Percentiles rank a stretch among this genome's conserved stretches.
Conservation (phyloP, 2,113 vertebrate species). For the Hipposideros armiger region DNA sequence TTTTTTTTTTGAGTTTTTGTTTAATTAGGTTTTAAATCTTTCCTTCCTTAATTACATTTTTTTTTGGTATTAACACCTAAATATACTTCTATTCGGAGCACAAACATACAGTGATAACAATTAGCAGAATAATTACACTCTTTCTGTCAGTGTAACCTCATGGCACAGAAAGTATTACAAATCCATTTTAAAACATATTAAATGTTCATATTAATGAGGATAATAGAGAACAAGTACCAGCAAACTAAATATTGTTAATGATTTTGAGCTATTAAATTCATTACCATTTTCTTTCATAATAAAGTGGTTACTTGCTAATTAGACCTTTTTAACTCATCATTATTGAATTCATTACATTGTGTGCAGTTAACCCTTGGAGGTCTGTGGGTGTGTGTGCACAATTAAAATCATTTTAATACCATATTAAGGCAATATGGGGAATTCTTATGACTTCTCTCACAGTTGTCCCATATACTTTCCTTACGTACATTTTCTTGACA, state of each 20-base stretch:
- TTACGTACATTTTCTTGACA: slow-evolving; percentile 85
- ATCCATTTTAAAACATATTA: slow-evolving; percentile 95
- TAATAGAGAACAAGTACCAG: slow-evolving; percentile 93
- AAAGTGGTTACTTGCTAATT: slow-evolving; percentile 97
- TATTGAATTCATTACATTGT: slow-evolving; percentile 92
- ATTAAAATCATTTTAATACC: slow-evolving; percentile 86
- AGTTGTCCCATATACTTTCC: slow-evolving; percentile 80
- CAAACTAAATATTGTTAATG: slow-evolving; percentile 96
- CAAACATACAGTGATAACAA: slow-evolving; percentile 91
- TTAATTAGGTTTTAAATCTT: slow-evolving; percentile 90
- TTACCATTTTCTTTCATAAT: slow-evolving; percentile 96
- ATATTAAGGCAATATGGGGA: slow-evolving; percentile 75
- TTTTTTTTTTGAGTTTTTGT: slow-evolving; percentile 81
- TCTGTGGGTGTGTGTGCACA: slow-evolving; percentile 85
- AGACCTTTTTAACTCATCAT: slow-evolving; percentile 95
- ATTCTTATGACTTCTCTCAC: slow-evolving; percentile 81
- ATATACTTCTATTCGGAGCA: slow-evolving; percentile 89
- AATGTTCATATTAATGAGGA: slow-evolving; percentile 95
- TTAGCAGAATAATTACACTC: slow-evolving; percentile 91
- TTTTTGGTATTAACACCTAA: slow-evolving; percentile 88
- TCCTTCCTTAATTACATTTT: slow-evolving; percentile 89
- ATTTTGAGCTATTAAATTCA: slow-evolving; percentile 97
- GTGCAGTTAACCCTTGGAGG: slow-evolving; percentile 90
- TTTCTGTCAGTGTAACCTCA: slow-evolving; percentile 91
- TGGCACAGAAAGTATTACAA: slow-evolving; percentile 92